Conservation (phyloP, 2,888 invertebrate genomes). For the Steromphala cineraria region DNA sequence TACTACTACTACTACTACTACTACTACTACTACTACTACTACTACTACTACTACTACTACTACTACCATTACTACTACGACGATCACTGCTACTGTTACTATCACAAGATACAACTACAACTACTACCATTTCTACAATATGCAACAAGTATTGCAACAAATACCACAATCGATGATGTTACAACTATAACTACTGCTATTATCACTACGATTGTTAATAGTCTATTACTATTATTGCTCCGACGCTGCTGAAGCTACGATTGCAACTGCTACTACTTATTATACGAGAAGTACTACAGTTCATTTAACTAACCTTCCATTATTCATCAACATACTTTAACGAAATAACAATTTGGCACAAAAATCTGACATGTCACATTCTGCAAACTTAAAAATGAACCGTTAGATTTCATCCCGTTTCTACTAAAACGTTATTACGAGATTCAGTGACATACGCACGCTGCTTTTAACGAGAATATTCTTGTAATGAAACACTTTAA, state of each 20-base stretch:
- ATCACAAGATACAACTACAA: slow-evolving; percentile 24
- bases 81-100: slow-evolving; percentile 27
- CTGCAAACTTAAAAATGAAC: too few relatives aligned
- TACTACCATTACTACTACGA: slow-evolving; percentile 26
- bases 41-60: slow-evolving; percentile 19
- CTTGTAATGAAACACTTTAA: too few relatives aligned
- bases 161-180: slow-evolving; percentile 33
- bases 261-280: slow-evolving; percentile 45
- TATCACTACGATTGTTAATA: slow-evolving; percentile 35
- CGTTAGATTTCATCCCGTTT: too few relatives aligned
- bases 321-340: not conserved
- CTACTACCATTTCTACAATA: slow-evolving; percentile 18
- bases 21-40: slow-evolving; percentile 28
- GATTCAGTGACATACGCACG: too few relatives aligned
- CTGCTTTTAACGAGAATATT: too few relatives aligned
- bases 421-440: too few relatives aligned
- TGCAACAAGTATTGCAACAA: slow-evolving; percentile 30
- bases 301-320: slow-evolving; percentile 30
- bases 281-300: slow-evolving; percentile 42
- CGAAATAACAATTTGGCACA: too few relatives aligned
- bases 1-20: slow-evolving; percentile 33
- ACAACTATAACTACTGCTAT: slow-evolving; percentile 37
- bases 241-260: slow-evolving; percentile 36
- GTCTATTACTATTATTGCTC: slow-evolving; percentile 39
- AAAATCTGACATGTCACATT: too few relatives aligned